phyloP scores from a whole-genome alignment of 2,113 vertebrate species.

The Aphyosemion australe region DNA sequence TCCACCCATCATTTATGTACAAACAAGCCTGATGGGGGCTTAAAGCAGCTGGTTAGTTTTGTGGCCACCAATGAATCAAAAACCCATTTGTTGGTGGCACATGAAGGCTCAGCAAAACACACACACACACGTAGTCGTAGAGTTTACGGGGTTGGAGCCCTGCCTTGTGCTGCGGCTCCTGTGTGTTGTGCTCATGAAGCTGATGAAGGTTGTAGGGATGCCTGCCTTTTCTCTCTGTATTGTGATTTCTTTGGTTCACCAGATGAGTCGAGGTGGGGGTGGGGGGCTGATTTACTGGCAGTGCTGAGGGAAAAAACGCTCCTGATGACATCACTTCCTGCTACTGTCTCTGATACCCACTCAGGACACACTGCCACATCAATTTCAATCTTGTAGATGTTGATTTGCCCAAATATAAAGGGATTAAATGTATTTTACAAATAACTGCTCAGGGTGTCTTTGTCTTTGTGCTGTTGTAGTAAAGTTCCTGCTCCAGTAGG shows the following conservation, averaged over 20 bases:
- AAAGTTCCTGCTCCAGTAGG: no score
- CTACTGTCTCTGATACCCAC: constrained; percentile 4
- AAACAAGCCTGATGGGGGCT: no score
- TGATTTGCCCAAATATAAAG: constrained; percentile 80
- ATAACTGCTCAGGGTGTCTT: constrained; percentile 37
- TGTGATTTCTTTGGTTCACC: constrained; percentile 73
- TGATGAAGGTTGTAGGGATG: constrained; percentile 67
- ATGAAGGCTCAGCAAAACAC: neutral
- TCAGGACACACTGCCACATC: constrained; percentile 38
- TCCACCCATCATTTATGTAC: neutral
- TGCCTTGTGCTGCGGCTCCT: constrained; percentile 71
- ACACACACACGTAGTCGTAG: constrained; percentile 21
- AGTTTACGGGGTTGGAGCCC: constrained; percentile 42
- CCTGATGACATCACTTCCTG: neutral
- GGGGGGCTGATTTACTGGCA: no score
- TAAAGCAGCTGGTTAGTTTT: no score
- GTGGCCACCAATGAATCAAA: neutral
- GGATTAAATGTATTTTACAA: constrained; percentile 86
- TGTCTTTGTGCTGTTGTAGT: constrained; percentile 2
- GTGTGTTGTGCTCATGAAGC: constrained; percentile 74
- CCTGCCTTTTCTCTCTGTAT: constrained; percentile 72
- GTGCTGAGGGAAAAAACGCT: neutral
- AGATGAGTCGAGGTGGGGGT: constrained; percentile 15
- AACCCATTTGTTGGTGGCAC: neutral
- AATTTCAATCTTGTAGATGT: constrained; percentile 58